phyloP scores from a whole-genome alignment of 1,140 invertebrate species.

The Geopemphigus sp. region DNA sequence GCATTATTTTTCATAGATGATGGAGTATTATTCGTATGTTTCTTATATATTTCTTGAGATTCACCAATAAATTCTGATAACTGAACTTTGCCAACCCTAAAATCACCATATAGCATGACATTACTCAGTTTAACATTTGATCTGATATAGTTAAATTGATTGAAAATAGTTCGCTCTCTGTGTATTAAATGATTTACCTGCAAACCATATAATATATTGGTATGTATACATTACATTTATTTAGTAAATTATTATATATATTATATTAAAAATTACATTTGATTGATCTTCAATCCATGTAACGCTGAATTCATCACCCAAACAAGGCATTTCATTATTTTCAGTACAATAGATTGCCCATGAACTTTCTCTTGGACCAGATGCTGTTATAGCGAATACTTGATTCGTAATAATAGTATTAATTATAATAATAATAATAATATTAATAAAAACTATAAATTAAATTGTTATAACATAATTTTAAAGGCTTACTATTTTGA shows the following conservation, averaged over 20 bases:
- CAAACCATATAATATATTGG: neutral
- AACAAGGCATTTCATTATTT: neutral
- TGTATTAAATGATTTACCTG: neutral
- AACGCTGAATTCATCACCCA: conserved; percentile 25
- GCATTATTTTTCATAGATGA: neutral
- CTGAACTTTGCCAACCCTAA: neutral
- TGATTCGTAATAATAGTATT: neutral
- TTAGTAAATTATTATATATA: neutral
- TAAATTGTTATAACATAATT: neutral
- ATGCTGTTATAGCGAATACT: conserved; percentile 17
- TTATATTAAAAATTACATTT: conserved; percentile 16
- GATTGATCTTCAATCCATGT: conserved; percentile 35
- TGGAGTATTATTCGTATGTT: neutral
- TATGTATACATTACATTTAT: neutral
- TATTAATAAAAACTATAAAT: too few species aligned
- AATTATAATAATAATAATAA: too few species aligned
- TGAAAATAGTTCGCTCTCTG: conserved; percentile 1
- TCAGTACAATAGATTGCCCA: conserved; percentile 2
- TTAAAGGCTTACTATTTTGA: conserved; percentile 58
- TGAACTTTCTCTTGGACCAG: conserved; percentile 15
- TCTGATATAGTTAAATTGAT: conserved; percentile 3
- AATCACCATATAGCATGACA: conserved; percentile 19
- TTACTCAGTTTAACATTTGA: neutral
- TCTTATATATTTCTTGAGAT: neutral
- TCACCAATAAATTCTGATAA: conserved; percentile 6